Evolutionary conservation across 2,113 vertebrate genomes (phyloP).

Genomic region (Herpetotheres cachinnans): DNA sequence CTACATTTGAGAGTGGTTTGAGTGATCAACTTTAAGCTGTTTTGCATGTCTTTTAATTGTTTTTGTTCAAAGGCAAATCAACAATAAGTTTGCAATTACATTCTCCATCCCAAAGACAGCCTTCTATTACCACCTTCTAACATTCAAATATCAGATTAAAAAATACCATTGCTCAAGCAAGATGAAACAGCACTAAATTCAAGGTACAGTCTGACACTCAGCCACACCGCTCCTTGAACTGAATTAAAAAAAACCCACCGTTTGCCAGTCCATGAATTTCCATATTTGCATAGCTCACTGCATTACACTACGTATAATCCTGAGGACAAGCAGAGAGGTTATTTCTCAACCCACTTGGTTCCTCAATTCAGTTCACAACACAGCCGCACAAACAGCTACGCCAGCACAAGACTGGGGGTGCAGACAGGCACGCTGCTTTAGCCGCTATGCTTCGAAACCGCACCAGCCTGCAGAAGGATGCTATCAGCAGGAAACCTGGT

Average conservation of each 20-base stretch:
- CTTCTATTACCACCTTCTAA: background rate
- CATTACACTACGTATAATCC: background rate
- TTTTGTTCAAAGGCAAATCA: background rate
- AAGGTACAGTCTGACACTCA: background rate
- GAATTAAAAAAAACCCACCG: background rate
- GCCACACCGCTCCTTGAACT: background rate
- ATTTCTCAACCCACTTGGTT: background rate
- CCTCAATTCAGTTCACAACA: background rate
- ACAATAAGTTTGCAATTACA: background rate
- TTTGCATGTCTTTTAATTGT: background rate
- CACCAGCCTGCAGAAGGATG: background rate
- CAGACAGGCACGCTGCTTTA: background rate
- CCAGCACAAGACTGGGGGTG: background rate
- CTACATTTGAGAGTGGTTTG: background rate
- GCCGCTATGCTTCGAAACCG: background rate
- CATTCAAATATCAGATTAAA: background rate
- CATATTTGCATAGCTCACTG: background rate
- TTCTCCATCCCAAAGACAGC: background rate
- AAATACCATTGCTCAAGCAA: background rate
- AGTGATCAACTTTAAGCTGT: background rate
- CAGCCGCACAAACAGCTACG: background rate
- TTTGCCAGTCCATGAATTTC: background rate
- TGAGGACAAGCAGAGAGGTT: background rate
- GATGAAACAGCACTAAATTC: background rate
- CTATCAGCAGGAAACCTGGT: background rate